phyloP scores from a whole-genome alignment of 2,797 vertebrate genomes.

The Australoheros facetus region DNA sequence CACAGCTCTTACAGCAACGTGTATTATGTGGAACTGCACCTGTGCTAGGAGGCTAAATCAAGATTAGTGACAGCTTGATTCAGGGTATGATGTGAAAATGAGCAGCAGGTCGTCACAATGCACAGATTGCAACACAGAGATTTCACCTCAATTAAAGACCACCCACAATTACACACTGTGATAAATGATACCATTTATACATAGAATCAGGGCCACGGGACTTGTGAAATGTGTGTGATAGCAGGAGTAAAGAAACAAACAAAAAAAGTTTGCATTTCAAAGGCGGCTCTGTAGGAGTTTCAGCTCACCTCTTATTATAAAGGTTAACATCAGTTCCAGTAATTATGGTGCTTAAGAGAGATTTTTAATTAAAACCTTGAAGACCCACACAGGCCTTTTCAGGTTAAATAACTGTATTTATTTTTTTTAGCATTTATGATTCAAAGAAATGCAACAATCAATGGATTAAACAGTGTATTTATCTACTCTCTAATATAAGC shows the following conservation, averaged over 20 bases:
- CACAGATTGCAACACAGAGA: constrained; percentile 1
- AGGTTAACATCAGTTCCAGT: neutral
- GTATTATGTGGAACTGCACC: neutral
- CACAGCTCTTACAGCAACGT: neutral
- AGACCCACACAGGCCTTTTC: neutral
- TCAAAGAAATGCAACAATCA: neutral
- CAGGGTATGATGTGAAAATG: neutral
- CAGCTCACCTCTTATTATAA: neutral
- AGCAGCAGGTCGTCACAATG: constrained; percentile 15
- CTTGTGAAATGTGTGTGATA: constrained; percentile 3
- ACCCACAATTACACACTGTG: neutral
- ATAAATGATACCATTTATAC: constrained; percentile 18
- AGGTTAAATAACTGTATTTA: neutral
- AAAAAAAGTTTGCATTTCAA: neutral
- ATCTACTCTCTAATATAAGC: neutral
- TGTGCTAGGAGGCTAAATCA: neutral
- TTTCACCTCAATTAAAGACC: constrained; percentile 32
- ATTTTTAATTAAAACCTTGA: neutral
- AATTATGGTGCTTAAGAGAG: too few relatives aligned
- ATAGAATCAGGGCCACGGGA: neutral
- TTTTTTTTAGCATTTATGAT: neutral
- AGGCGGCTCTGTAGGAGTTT: constrained; percentile 3
- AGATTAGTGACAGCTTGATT: constrained; percentile 6
- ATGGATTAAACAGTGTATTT: neutral
- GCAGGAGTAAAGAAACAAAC: neutral